Evolutionary conservation across 2,888 invertebrate genomes (phyloP), one percentile per base, ranked within the genome.

Genomic region (Sesia apiformis): DNA sequence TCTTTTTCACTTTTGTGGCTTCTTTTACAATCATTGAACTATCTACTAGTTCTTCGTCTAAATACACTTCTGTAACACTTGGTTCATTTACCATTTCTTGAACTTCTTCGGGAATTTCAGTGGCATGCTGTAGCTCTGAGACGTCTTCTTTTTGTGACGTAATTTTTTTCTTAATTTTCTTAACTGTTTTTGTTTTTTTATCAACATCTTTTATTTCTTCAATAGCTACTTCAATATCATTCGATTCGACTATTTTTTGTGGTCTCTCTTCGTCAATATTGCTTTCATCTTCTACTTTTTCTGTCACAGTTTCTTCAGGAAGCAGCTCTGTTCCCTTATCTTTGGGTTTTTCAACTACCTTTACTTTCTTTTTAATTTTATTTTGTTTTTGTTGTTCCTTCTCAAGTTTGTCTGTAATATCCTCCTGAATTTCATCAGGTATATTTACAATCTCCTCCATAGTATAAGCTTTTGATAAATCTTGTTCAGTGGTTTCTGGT

Each of bases 281-380:
- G 5, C 4, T 46, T 39, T 49, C n/a, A 40, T 53, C 46, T 38
- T 6, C n/a, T 53, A n/a, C n/a, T 49, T 39, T 39, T 6, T 5
- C 49, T 40, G 43, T 39, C 49, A 49, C 8, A 4, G 40, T 39
- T 40, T 4, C 5, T 39, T 53, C 52, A 4, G 7, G 39, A 40
- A 8, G n/a, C 39, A 7, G 40, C 4, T 3, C 7, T 39, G 4
- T 5, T 5, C 23, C 40, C 51, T 51, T 8, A 51, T 3, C 8
- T 5, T 3, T 39, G 39, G 39, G n/a, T n/a, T 51, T 51, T 7
- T 51, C 40, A 8, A n/a, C 23, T 51, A 40, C n/a, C 40, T 40
- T 51, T 62, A 53, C 61, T 58, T 40, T 65, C 61, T 53, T 72
- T 66, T 52, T 73, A 69, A 54, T 71, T 7, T 7, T 59, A 59